Percentiles rank a stretch among this genome's conserved stretches.
Evolutionary conservation across 2,113 vertebrate species (phyloP).

Genomic region (Sebastes schlegelii): DNA sequence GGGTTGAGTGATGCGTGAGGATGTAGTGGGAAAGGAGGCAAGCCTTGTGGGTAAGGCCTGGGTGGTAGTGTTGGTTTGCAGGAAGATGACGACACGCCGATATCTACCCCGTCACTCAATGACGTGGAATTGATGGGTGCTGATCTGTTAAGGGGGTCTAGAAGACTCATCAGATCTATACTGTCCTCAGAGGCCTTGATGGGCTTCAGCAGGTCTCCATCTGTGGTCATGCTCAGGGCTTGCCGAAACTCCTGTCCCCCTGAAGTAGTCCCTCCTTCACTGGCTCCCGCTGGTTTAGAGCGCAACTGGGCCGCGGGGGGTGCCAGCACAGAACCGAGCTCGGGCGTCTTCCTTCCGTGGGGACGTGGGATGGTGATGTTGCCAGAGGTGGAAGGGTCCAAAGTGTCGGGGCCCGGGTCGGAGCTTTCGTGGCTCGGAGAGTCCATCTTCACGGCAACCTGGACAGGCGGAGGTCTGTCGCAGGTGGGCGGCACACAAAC

Average conservation of each 20-base stretch:
- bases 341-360: slow-evolving; percentile 93
- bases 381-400: slow-evolving; percentile 57
- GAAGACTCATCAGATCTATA: slow-evolving; percentile 88
- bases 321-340: slow-evolving; percentile 88
- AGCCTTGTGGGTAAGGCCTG: slow-evolving; percentile 77
- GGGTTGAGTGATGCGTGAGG: slow-evolving; percentile 88
- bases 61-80: slow-evolving; percentile 74
- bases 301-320: slow-evolving; percentile 83
- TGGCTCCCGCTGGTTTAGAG: slow-evolving; percentile 79
- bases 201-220: slow-evolving; percentile 84
- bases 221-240: slow-evolving; percentile 66
- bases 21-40: slow-evolving; percentile 76
- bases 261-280: slow-evolving; percentile 68
- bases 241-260: slow-evolving; percentile 82
- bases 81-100: slow-evolving; percentile 44
- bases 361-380: slow-evolving; percentile 95
- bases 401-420: slow-evolving; percentile 13
- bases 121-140: slow-evolving; percentile 4
- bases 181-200: slow-evolving; percentile 74
- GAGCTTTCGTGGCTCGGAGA: slow-evolving; percentile 74
- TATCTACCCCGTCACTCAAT: slow-evolving; percentile 21
- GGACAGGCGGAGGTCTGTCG: slow-evolving; percentile 75
- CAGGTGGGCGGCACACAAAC: slow-evolving; percentile 78
- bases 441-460: slow-evolving; percentile 64
- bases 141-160: slow-evolving; percentile 88